Conservation (phyloP, 2,113 vertebrate genomes). For the Nyctereutes procyonoides region DNA sequence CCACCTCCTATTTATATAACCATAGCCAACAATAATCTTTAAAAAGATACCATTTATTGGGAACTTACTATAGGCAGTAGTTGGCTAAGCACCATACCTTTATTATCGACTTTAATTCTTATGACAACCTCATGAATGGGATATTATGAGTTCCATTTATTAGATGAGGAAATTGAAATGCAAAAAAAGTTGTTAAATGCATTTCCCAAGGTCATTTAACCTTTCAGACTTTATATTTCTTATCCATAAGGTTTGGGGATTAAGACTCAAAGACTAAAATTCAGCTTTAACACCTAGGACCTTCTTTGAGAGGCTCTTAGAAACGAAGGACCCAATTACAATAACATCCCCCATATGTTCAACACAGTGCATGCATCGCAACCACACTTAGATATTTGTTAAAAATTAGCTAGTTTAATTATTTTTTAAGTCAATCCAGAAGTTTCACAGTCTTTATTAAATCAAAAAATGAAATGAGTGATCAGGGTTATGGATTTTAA, state of each 20-base stretch:
- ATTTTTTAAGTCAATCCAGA: not conserved
- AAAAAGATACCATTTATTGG: not conserved
- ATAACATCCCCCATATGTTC: not conserved
- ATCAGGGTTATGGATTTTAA: not conserved
- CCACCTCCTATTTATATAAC: not conserved
- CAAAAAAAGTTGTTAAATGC: not conserved
- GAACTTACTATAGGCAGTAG: not conserved
- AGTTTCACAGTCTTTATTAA: constrained; percentile 50
- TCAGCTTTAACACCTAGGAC: not conserved
- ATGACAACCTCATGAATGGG: not conserved
- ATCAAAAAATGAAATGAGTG: constrained; percentile 29
- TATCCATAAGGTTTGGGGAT: not conserved
- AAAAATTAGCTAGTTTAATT: constrained; percentile 23
- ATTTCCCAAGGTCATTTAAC: not conserved
- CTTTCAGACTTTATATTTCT: not conserved
- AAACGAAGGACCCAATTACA: not conserved
- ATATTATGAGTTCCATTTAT: not conserved
- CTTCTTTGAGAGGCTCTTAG: not conserved
- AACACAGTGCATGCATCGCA: not conserved
- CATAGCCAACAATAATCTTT: not conserved
- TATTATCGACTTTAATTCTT: not conserved
- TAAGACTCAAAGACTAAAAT: not conserved
- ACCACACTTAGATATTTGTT: not conserved
- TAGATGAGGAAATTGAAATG: not conserved
- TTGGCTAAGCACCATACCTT: not conserved